These are phyloP conservation scores for Habrosyne pyritoides DNA, from an alignment of 2,888 invertebrate genomes.

Conservation along the genomic window DNA sequence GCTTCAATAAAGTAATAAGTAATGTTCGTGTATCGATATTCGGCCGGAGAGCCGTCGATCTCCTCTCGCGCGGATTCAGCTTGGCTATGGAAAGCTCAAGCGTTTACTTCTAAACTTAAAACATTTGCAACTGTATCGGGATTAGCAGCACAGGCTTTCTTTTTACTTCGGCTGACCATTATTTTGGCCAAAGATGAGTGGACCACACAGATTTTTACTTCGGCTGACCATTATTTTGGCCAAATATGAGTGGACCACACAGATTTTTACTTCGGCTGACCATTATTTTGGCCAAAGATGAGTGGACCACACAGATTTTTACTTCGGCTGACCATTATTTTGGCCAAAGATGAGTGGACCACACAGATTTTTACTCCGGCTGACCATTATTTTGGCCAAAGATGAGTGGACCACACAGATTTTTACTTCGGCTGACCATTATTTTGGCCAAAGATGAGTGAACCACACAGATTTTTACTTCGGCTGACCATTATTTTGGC, in stretches of 20 bases:
- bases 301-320: no score
- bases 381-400: not conserved
- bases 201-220: no score
- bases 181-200: not conserved
- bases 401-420: no score
- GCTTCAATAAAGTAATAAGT: not conserved
- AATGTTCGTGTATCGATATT: not conserved
- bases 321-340: no score
- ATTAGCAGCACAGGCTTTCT: not conserved
- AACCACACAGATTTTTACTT: no score
- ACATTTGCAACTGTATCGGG: not conserved
- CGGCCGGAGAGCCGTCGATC: slow-evolving; percentile 23
- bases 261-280: not conserved
- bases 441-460: no score
- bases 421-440: no score
- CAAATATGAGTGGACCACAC: no score
- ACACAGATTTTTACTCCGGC: not conserved
- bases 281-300: not conserved
- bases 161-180: not conserved
- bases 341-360: no score
- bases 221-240: no score
- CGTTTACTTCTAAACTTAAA: not conserved
- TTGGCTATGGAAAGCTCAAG: slow-evolving; percentile 12
- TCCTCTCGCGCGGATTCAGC: slow-evolving; percentile 40
- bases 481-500: not conserved